Conservation (phyloP, 2,113 vertebrate genomes). For the Rhombomys opimus region DNA sequence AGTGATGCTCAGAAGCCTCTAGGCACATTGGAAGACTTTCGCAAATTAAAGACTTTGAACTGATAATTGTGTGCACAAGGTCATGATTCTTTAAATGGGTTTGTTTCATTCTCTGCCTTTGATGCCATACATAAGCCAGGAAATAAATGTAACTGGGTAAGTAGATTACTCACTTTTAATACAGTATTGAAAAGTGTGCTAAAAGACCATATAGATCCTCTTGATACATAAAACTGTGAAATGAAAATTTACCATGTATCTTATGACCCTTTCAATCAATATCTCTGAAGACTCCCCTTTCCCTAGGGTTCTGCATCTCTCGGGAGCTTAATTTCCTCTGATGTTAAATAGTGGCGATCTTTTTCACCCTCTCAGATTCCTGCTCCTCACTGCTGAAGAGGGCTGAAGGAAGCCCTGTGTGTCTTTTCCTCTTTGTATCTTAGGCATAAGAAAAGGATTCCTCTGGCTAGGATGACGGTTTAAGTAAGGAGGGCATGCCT, state of each 20-base stretch:
- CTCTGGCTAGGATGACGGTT: neutral
- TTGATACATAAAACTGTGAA: neutral
- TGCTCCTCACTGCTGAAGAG: neutral
- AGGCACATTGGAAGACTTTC: neutral
- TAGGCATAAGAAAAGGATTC: neutral
- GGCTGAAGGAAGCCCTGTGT: neutral
- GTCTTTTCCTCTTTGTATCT: neutral
- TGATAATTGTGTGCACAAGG: neutral
- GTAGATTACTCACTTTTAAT: neutral
- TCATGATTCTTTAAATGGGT: neutral
- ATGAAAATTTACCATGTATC: neutral
- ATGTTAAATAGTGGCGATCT: neutral
- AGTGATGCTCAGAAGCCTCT: neutral
- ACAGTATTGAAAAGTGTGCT: neutral
- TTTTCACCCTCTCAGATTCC: neutral
- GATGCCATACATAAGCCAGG: neutral
- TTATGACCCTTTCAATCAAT: neutral
- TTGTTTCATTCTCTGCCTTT: neutral
- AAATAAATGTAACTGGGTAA: neutral
- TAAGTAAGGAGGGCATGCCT: neutral
- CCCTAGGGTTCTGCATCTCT: neutral
- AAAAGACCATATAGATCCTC: neutral
- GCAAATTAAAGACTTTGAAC: neutral
- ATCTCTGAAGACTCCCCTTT: neutral
- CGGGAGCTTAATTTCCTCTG: neutral